Base-by-base conservation (phyloP, 2,888 invertebrate genomes). In the Podotricha telesiphe region DNA sequence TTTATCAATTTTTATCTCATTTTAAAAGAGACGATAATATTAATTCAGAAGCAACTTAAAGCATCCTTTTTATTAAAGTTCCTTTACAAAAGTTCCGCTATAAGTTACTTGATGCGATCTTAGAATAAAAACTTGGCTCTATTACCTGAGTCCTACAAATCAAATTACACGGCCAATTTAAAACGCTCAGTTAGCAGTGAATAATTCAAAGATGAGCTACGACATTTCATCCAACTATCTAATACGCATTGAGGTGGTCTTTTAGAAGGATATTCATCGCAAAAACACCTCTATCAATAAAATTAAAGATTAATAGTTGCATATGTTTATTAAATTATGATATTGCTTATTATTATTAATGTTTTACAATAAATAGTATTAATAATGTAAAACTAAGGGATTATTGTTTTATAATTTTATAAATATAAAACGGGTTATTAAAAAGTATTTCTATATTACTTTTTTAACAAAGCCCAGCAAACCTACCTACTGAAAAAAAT, bases 191-290 rank as follows among this genome's bases (percentile, higher is more conserved):
- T 86, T 85, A 82, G 79, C 83, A 84, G 82, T 74, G 77, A 80
- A 83, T 86, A 86, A 86, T 80, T 89, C 85, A 83, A 80, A 83
- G 77, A 75, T 82, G 68, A 67, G 69, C 68, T 65, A 70, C 61
- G 71, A 67, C 82, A 82, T 80, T 85, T 84, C 82, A 86, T 84
- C 82, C 78, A 79, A 80, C 79, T 77, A 77, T 77, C 80, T 81
- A 84, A 83, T 84, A 85, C 86, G 84, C 85, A 85, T 83, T 79
- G 81, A 85, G 83, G 86, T 86, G 82, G 84, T 80, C 68, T 48
- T 81, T 79, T 80, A 76, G 70, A 69, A 75, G 73, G 90, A 91
- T 91, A 89, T 82, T 78, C 79, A 91, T 91, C 90, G 76, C 75
- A 72, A 86, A 68, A 68, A 68, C 65, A 47, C 51, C 48, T 62